Evolutionary conservation across 2,888 invertebrate genomes (phyloP).

Genomic region (Luffia ferchaultella): DNA sequence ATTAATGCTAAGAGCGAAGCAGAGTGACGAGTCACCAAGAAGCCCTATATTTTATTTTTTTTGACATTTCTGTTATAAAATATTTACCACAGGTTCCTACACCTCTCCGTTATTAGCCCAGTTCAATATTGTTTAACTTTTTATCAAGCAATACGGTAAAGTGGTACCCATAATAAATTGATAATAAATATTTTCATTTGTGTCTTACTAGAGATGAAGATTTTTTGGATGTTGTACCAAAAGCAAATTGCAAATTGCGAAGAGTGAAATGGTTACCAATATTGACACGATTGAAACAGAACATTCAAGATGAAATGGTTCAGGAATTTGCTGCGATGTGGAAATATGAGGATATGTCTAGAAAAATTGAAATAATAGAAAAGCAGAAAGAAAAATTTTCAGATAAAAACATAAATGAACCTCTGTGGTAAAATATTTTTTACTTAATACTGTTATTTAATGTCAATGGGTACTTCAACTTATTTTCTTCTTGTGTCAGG

Average conservation of each 20-base stretch:
- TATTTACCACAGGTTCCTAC: too few species aligned
- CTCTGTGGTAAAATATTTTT: not conserved
- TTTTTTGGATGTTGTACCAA: conserved; percentile 48
- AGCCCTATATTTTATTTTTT: too few species aligned
- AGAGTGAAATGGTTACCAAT: conserved; percentile 53
- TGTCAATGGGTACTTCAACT: not conserved
- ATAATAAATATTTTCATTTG: too few species aligned
- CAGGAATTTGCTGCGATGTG: conserved; percentile 51
- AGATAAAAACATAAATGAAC: conserved; percentile 16
- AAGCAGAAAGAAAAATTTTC: conserved; percentile 46
- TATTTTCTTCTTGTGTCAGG: too few species aligned
- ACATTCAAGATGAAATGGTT: conserved; percentile 45
- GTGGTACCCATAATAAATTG: too few species aligned
- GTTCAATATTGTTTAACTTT: too few species aligned
- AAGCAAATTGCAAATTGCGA: conserved; percentile 31
- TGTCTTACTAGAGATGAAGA: conserved; percentile 61
- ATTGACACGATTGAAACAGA: conserved; percentile 49
- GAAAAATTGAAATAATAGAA: conserved; percentile 41
- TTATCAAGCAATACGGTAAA: too few species aligned
- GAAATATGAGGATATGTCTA: conserved; percentile 48
- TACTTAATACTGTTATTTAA: conserved; percentile 8
- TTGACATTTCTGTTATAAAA: too few species aligned
- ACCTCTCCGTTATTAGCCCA: too few species aligned
- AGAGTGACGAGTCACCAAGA: too few species aligned
- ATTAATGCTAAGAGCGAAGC: too few species aligned